Base-by-base conservation (phyloP, 2,797 vertebrate genomes). In the Sebastes wilsoni region DNA sequence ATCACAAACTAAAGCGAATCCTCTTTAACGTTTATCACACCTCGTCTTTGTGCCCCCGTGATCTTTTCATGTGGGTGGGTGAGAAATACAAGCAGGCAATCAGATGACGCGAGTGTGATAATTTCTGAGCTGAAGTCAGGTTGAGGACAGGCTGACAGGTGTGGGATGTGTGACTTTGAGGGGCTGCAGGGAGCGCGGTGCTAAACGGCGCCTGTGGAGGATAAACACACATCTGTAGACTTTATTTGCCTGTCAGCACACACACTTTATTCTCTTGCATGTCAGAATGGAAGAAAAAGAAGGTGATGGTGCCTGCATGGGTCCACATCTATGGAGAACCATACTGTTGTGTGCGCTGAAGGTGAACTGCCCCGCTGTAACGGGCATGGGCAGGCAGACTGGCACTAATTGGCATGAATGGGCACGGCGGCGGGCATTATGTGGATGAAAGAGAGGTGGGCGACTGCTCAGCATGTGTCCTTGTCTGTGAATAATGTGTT, bases 401-500 rank as follows among this genome's bases (percentile, higher is more conserved):
- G 81, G 80, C 80, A 80, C 80, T 89, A 92, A 88, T 84, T 89
- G 84, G 80, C 87, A 82, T 90, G 88, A 90, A 91, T 72, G 80
- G 82, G 68, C 64, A 79, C 10, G 72, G 75, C 76, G 65, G 77
- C 12, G 16, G 62, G 67, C 59, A 78, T 80, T 91, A 79, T 90
- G 78, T 67, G 84, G 28, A 73, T 87, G 80, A 82, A 79, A 80
- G 80, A 81, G 86, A 86, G 79, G 83, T 88, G 86, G 80, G 83
- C 25, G 80, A 84, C 77, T 72, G 84, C 89, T 89, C 87, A 78
- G 85, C 72, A 14, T 85, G 88, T 64, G 84, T 87, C 87, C 91
- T 90, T 84, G 89, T 89, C 87, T 75, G 77, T 81, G 85, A 89
- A 88, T 86, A 91, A 89, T 88, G 75, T 59, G 83, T 76, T 89